Percentiles rank a stretch among this genome's conserved stretches.
These are phyloP conservation scores for Athalia cordata DNA, from an alignment of 2,888 invertebrate genomes.

Conservation along the genomic window DNA sequence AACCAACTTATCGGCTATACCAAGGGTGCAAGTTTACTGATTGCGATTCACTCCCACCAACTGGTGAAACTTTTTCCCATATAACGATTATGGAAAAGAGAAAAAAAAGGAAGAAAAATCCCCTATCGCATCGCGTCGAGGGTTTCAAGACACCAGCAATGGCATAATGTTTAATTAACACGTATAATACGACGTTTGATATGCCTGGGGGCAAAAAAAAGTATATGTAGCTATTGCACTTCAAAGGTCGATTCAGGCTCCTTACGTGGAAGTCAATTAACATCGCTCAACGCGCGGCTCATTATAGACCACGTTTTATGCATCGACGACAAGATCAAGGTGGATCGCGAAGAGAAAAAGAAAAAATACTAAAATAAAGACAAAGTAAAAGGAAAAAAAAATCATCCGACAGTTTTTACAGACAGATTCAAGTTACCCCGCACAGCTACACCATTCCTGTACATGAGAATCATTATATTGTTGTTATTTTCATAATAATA, in stretches of 20 bases:
- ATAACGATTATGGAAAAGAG: no score
- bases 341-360: neutral
- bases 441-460: neutral
- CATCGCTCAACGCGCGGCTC: slow-evolving; percentile 13
- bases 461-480: neutral
- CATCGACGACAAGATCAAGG: neutral
- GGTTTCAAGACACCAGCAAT: no score
- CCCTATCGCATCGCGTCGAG: no score
- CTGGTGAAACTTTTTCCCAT: no score
- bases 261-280: slow-evolving; percentile 22
- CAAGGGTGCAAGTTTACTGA: no score
- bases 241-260: slow-evolving; percentile 23
- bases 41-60: no score
- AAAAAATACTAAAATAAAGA: neutral
- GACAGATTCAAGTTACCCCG: neutral
- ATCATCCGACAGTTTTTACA: no score
- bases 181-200: no score
- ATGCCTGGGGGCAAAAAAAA: neutral
- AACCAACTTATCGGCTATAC: no score
- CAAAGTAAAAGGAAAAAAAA: neutral
- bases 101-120: no score
- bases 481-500: slow-evolving; percentile 10
- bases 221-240: neutral
- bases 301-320: slow-evolving; percentile 2
- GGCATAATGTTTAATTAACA: no score